Evolutionary conservation across 2,113 vertebrate genomes (phyloP).

Genomic region (Semicossyphus pulcher): DNA sequence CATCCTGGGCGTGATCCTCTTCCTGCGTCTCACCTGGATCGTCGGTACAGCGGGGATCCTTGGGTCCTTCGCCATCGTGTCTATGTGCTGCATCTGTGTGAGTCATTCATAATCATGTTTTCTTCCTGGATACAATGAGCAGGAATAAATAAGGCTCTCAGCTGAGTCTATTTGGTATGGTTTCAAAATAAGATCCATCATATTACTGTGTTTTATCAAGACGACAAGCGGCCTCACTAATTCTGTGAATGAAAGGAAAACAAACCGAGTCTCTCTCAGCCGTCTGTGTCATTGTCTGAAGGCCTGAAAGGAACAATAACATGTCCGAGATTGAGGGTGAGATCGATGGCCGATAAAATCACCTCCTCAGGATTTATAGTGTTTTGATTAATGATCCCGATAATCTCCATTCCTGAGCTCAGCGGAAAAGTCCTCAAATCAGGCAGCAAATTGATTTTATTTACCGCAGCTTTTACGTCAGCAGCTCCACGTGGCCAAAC

Average conservation of each 20-base stretch:
- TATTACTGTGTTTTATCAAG: background rate
- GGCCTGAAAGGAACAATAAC: background rate
- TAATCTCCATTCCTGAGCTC: slow-evolving; percentile 1
- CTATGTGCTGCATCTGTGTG: slow-evolving; percentile 94
- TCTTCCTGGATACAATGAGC: background rate
- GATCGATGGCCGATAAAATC: background rate
- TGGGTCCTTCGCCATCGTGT: slow-evolving; percentile 92
- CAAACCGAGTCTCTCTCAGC: background rate
- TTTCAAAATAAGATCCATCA: background rate
- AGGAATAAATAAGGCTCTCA: background rate
- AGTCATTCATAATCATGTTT: slow-evolving; percentile 68
- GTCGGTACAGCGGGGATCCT: slow-evolving; percentile 94
- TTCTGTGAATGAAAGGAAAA: slow-evolving; percentile 7
- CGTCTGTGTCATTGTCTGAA: background rate
- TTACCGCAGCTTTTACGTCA: slow-evolving; percentile 38
- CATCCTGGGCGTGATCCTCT: slow-evolving; percentile 96
- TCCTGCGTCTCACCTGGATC: slow-evolving; percentile 96
- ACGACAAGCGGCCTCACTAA: background rate
- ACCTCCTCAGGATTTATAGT: background rate
- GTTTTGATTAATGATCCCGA: background rate
- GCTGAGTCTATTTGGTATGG: background rate
- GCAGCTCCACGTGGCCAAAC: slow-evolving; percentile 43
- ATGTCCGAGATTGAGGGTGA: background rate
- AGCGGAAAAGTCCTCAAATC: background rate
- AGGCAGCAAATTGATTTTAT: slow-evolving; percentile 37